Percentiles rank a stretch among this genome's conserved stretches.
Evolutionary conservation across 1,140 invertebrate genomes (phyloP).

Genomic region (Pectinophora gossypiella): DNA sequence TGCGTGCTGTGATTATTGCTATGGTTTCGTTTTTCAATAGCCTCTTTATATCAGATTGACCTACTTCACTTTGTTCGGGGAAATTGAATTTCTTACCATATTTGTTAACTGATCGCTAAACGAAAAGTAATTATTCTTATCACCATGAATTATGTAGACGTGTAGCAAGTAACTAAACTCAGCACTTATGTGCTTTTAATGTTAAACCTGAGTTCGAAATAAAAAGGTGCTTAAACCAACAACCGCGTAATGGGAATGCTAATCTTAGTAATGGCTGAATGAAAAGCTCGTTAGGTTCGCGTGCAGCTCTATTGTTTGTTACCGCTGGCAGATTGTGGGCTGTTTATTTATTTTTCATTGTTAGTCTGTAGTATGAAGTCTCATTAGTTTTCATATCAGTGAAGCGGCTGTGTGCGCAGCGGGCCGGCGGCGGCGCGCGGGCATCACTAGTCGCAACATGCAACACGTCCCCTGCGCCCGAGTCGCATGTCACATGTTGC

Average conservation of each 20-base stretch:
- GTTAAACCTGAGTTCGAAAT: background rate
- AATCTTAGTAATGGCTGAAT: background rate
- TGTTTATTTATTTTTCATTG: background rate
- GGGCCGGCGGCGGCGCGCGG: background rate
- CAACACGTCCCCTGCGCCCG: background rate
- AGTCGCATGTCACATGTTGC: slow-evolving; percentile 44
- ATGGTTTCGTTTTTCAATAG: slow-evolving; percentile 68
- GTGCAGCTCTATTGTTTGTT: background rate
- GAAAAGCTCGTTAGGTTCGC: background rate
- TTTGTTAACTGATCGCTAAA: slow-evolving; percentile 31
- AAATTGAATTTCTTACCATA: slow-evolving; percentile 53
- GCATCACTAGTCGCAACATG: background rate
- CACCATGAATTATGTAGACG: background rate
- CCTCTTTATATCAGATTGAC: slow-evolving; percentile 65
- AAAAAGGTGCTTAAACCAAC: background rate
- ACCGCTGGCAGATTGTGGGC: background rate
- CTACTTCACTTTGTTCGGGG: slow-evolving; percentile 51
- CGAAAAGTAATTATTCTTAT: slow-evolving; percentile 18
- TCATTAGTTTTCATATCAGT: background rate
- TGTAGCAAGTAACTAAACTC: background rate
- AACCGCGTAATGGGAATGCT: background rate
- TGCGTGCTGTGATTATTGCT: slow-evolving; percentile 55
- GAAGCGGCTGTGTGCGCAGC: background rate
- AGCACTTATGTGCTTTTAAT: background rate
- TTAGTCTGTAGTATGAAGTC: background rate